Percentiles rank a stretch among this genome's conserved stretches.
These are phyloP conservation scores for Eupithecia exiguata DNA, from an alignment of 2,888 invertebrate species.

Conservation along the genomic window DNA sequence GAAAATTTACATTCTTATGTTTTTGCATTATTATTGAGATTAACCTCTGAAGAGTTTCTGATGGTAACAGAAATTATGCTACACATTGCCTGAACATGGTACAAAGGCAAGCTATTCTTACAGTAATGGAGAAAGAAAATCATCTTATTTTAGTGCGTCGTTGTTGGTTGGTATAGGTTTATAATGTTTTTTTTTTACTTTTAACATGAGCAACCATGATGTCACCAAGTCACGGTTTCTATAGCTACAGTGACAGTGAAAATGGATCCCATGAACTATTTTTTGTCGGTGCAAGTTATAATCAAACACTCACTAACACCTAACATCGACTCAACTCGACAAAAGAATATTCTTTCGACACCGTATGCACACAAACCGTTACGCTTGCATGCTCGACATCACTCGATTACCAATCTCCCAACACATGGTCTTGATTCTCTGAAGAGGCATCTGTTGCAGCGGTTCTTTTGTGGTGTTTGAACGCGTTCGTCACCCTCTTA, in stretches of 20 bases:
- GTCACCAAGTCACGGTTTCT: not conserved
- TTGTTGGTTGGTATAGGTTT: too few relatives aligned
- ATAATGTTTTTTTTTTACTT: not conserved
- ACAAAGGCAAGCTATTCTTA: not conserved
- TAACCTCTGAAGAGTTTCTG: not conserved
- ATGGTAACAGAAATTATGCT: not conserved
- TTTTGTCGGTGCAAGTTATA: not conserved
- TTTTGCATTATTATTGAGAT: not conserved
- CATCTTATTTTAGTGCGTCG: too few relatives aligned
- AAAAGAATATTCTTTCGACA: not conserved
- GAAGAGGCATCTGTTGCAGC: constrained; percentile 27
- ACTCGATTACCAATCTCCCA: constrained; percentile 20
- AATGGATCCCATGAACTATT: not conserved
- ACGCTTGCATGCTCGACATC: constrained; percentile 5
- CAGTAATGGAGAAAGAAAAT: too few relatives aligned
- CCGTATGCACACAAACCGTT: constrained; percentile 2
- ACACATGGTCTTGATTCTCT: constrained; percentile 19
- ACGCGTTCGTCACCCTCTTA: not conserved
- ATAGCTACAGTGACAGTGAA: not conserved
- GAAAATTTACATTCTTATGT: not conserved
- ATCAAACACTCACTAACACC: not conserved
- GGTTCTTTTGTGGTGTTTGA: constrained; percentile 9
- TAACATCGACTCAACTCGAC: not conserved
- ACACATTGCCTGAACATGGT: not conserved
- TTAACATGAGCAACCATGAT: not conserved